These are phyloP conservation scores for Scaptomyza montana DNA, from an alignment of 1,140 invertebrate species.

Conservation along the genomic window DNA sequence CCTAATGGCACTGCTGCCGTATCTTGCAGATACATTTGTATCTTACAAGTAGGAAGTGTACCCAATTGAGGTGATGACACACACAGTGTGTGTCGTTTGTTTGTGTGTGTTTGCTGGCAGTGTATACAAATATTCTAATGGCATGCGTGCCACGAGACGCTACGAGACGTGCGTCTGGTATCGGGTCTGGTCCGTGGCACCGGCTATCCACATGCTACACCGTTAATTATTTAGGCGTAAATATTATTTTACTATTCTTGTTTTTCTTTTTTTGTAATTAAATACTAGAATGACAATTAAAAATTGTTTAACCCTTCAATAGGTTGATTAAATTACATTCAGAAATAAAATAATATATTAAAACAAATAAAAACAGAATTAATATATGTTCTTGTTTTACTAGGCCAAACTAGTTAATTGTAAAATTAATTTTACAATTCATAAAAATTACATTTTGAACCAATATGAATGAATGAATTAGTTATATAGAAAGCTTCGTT, in stretches of 20 bases:
- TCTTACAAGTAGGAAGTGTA: slow-evolving; percentile 81
- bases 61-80: slow-evolving; percentile 82
- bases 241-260: not conserved
- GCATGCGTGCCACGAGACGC: slow-evolving; percentile 42
- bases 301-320: too few species aligned
- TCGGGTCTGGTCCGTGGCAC: slow-evolving; percentile 17
- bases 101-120: slow-evolving; percentile 41
- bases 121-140: slow-evolving; percentile 75
- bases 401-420: too few species aligned
- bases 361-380: too few species aligned
- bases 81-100: slow-evolving; percentile 49
- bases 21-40: slow-evolving; percentile 73
- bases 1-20: slow-evolving; percentile 39
- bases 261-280: not conserved
- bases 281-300: too few species aligned
- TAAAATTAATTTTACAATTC: too few species aligned
- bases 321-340: too few species aligned
- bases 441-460: too few species aligned
- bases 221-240: not conserved
- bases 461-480: too few species aligned
- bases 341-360: too few species aligned
- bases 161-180: slow-evolving; percentile 36
- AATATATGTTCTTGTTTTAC: too few species aligned
- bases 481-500: too few species aligned
- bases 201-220: slow-evolving; percentile 2